These are phyloP conservation scores for Lithophane socia DNA, from an alignment of 2,888 invertebrate species.

Conservation along the genomic window DNA sequence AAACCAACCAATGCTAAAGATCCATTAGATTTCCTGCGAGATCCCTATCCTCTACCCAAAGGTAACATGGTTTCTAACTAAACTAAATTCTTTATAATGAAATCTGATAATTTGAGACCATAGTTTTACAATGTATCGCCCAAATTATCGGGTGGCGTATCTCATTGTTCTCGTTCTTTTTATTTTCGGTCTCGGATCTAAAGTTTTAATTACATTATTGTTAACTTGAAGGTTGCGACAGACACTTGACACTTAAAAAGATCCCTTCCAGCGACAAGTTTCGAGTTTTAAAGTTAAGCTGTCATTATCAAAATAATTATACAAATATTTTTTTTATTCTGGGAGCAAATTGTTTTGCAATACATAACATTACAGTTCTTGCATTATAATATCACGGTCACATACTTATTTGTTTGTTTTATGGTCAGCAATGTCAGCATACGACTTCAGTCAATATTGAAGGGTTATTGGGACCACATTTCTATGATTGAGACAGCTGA, in stretches of 20 bases:
- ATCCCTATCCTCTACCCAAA: conserved; percentile 84
- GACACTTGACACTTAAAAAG: conserved; percentile 33
- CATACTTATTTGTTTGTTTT: not conserved
- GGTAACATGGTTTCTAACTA: conserved; percentile 71
- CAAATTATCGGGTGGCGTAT: conserved; percentile 33
- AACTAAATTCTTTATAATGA: conserved; percentile 15
- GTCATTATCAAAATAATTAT: not conserved
- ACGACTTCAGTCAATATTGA: not conserved
- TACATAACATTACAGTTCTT: not conserved
- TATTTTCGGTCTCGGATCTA: conserved; percentile 17
- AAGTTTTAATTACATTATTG: conserved; percentile 63
- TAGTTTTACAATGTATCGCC: conserved; percentile 18
- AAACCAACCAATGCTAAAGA: conserved; percentile 78
- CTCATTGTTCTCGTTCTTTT: conserved; percentile 52
- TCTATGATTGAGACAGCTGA: not conserved
- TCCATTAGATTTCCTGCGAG: conserved; percentile 85
- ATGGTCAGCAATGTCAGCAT: too few species aligned
- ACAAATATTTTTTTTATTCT: not conserved
- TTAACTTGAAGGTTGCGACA: conserved; percentile 44
- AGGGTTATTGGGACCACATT: not conserved
- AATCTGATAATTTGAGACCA: conserved; percentile 25
- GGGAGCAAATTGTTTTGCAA: not conserved
- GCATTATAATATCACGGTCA: not conserved
- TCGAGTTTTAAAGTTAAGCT: conserved; percentile 12
- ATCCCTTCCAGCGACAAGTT: conserved; percentile 25